Evolutionary conservation across 2,113 vertebrate species (phyloP).

Genomic region (Prunella fulvescens): DNA sequence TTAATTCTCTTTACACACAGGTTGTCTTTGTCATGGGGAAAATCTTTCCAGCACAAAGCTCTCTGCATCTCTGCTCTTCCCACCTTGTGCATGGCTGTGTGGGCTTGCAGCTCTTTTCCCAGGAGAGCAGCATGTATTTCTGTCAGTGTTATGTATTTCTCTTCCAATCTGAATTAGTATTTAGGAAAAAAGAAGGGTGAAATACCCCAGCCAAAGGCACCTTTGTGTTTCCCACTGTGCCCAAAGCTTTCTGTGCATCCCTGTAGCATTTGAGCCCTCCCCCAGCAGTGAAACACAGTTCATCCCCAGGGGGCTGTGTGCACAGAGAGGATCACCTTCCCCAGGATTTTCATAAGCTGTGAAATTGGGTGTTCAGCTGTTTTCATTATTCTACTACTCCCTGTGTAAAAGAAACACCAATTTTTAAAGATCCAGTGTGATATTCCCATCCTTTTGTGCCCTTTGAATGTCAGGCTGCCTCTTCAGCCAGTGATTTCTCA

Average conservation of each 20-base stretch:
- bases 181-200: background rate
- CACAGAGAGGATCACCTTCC: background rate
- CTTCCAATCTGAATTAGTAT: background rate
- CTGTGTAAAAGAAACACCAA: background rate
- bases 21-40: background rate
- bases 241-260: background rate
- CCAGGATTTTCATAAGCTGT: background rate
- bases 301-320: background rate
- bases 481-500: background rate
- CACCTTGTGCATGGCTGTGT: background rate
- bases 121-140: background rate
- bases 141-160: accelerated
- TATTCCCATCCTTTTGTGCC: background rate
- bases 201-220: background rate
- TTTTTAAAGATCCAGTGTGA: background rate
- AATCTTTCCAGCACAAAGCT: background rate
- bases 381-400: background rate
- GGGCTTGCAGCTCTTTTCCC: background rate
- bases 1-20: too few species aligned
- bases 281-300: background rate
- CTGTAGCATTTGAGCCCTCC: background rate
- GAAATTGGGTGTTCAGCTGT: background rate
- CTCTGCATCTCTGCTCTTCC: background rate
- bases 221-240: background rate
- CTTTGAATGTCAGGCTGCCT: background rate